Percentiles rank a stretch among this genome's conserved stretches.
Evolutionary conservation across 2,888 invertebrate genomes (phyloP).

Genomic region (Mechanitis mazaeus): DNA sequence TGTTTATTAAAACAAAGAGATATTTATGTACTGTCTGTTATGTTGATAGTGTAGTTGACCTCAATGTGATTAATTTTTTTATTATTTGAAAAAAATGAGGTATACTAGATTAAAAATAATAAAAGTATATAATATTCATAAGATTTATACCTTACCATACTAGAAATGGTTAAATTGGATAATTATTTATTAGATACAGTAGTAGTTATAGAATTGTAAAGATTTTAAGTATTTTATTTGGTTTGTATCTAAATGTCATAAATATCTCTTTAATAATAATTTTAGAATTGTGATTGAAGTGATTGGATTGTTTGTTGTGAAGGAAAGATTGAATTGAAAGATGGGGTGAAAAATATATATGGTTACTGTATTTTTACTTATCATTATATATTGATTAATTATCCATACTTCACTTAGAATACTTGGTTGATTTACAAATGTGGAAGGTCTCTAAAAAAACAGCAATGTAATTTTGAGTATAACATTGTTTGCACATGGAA

Average conservation of each 20-base stretch:
- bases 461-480: background rate
- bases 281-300: background rate
- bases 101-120: too few species aligned
- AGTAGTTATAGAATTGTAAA: constrained; percentile 1
- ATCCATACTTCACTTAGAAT: background rate
- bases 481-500: background rate
- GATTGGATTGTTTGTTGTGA: background rate
- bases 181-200: background rate
- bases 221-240: background rate
- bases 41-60: background rate
- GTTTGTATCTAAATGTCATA: constrained; percentile 1
- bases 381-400: background rate
- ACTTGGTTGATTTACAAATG: too few species aligned
- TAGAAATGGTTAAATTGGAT: background rate
- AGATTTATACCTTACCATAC: background rate
- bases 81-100: too few species aligned
- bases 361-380: background rate
- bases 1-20: constrained; percentile 11
- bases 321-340: background rate
- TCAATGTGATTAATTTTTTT: too few species aligned
- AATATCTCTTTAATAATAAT: constrained; percentile 1
- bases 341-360: background rate
- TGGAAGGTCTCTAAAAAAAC: background rate
- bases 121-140: too few species aligned
- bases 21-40: constrained; percentile 17